Base-by-base conservation (phyloP, 2,113 vertebrate species). In the Brachyhypopomus occidentalis region DNA sequence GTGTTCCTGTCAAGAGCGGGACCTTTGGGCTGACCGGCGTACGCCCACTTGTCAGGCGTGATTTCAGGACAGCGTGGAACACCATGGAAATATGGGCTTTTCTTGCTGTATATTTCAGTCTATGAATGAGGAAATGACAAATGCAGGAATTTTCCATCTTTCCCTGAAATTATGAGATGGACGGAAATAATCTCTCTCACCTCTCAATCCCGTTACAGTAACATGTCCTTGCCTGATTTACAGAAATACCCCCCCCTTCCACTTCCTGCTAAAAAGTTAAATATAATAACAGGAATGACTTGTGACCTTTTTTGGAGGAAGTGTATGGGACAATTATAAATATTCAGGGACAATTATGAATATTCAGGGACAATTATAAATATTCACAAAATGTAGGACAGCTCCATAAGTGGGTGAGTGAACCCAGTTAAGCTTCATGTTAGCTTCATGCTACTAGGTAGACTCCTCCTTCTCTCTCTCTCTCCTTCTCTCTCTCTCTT, bases 241-340 rank as follows among this genome's bases (percentile, higher is more conserved):
- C 2, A 67, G 34, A 64, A n/a, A 75, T n/a, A 60, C 14, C 36
- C 11, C n/a, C 19, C 83, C 78, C 69, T 11, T 83, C 86, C 85
- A 81, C 84, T 84, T 85, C 88, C 72, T 84, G 72, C 5, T 41
- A 41, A 41, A 41, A 41, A 41, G 41, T 9, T 41, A 8, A 41
- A 41, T 8, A 41, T 41, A 41, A 41, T 41, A 41, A 41, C 41
- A 41, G 41, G 5, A 8, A 8, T 41, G 41, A 41, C 9, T 41
- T 41, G 41, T 1, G 41, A 41, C 9, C 41, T 8, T 41, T 41
- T 41, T 41, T 41, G 41, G 41, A 41, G 9, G 41, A 8, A 9
- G 41, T 41, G 41, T 9, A 41, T 41, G 41, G 9, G 41, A 30
- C 30, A 30, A 30, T 30, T 30, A 30, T 30, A 30, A 30, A 30